Conservation (phyloP, 1,140 invertebrate genomes). For the Melitaea cinxia region DNA sequence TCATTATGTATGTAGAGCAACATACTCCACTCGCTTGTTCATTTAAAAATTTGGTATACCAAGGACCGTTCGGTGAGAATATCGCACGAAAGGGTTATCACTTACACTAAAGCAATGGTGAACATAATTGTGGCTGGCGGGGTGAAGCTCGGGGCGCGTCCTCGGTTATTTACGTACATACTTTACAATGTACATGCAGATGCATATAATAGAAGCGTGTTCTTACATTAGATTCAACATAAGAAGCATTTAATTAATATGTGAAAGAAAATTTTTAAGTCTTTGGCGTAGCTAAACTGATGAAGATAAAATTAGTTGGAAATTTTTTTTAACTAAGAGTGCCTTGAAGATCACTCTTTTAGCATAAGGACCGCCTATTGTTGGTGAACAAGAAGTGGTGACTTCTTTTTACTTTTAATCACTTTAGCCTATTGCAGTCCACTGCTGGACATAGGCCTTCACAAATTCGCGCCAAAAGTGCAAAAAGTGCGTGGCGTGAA, state of each 20-base stretch:
- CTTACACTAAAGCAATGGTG: constrained; percentile 16
- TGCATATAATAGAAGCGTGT: constrained; percentile 17
- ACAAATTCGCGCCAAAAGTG: too few relatives aligned
- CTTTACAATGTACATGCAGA: constrained; percentile 13
- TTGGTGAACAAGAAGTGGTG: too few relatives aligned
- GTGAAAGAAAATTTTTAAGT: too few relatives aligned
- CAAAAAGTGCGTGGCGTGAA: too few relatives aligned
- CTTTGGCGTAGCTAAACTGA: too few relatives aligned
- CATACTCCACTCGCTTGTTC: constrained; percentile 5
- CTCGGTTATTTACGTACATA: constrained; percentile 26
- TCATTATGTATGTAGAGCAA: constrained; percentile 63
- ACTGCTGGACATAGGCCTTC: too few relatives aligned
- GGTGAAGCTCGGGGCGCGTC: constrained; percentile 19
- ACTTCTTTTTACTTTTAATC: too few relatives aligned
- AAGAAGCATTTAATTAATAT: background rate
- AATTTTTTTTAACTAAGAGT: too few relatives aligned
- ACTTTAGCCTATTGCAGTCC: too few relatives aligned
- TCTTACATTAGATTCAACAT: constrained; percentile 8
- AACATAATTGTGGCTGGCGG: constrained; percentile 32
- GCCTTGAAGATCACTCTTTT: too few relatives aligned
- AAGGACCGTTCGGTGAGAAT: constrained; percentile 7
- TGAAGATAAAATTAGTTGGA: too few relatives aligned
- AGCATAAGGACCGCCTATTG: too few relatives aligned
- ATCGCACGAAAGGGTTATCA: constrained; percentile 14
- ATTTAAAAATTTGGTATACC: background rate